Evolutionary conservation across 92 coral and sea anemone genomes (phyloP), one percentile per base, ranked within the genome.

Genomic region (Paramuricea clavata): DNA sequence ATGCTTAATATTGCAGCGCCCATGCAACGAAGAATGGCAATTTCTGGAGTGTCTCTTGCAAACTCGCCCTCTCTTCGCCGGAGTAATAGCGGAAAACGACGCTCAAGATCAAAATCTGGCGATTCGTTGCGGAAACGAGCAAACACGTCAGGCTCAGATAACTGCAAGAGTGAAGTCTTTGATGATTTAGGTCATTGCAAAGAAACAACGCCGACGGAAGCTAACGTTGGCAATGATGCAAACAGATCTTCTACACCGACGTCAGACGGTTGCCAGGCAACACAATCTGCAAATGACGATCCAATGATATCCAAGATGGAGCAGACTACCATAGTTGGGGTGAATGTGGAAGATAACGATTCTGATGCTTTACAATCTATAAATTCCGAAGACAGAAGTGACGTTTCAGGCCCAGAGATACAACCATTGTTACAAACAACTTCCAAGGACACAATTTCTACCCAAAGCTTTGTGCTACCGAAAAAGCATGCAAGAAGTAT

Each of bases 21-120:
- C 2, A 78, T 83, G 42, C 94, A 96, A 23, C 91, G 99, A 33
- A 87, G 99, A 33, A 97, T 97, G 99, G 99, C 99, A 22, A 92
- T 97, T 41, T 93, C 99, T 21, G 98, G 98, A 56, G 91, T 89
- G 11, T 87, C 92, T 28, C 81, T 95, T 32, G 94, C 96, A 39
- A 94, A 95, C 54, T 47, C 83, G 4, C 91, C 84, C 19, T 34
- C 72, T 25, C 84, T 79, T 59, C 84, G 84, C 49, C 65, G 84
- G 15, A 79, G 84, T 57, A 79, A 61, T 61, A 79, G 84, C 47
- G 84, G 84, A 1, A 79, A 61, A 25, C 17, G 73, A 28, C 72
- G 84, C 5, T 28, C 73, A 60, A 59, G 56, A 41, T 57, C 83
- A 36, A 78, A 78, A 35, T 78, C 83, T 15, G 69, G 83, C n/a